Evolutionary conservation across 2,888 invertebrate genomes (phyloP).

Genomic region (Chalcosyrphus nemorum): DNA sequence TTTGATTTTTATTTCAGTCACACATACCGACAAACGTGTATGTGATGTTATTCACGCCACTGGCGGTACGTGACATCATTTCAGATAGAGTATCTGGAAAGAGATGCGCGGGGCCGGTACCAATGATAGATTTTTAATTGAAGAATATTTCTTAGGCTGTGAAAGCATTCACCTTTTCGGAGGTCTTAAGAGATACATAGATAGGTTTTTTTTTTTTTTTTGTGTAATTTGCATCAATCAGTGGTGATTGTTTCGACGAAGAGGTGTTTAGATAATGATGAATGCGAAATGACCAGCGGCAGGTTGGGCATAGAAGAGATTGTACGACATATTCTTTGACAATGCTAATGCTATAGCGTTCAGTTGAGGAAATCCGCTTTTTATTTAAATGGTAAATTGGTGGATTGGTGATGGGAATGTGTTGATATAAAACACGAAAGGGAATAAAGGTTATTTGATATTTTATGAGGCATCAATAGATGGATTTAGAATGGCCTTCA

Average conservation of each 20-base stretch:
- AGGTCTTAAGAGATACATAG: not conserved
- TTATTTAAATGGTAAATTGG: not conserved
- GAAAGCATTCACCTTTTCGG: constrained; percentile 15
- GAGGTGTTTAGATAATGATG: constrained; percentile 18
- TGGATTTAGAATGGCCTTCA: not conserved
- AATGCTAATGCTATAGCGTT: not conserved
- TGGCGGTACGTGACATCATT: constrained; percentile 42
- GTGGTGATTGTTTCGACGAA: constrained; percentile 22
- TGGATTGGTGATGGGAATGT: not conserved
- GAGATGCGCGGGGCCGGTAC: not conserved
- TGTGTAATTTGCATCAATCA: constrained; percentile 50
- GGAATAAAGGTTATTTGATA: not conserved
- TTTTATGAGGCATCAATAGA: no score
- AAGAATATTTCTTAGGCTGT: not conserved
- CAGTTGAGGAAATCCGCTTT: not conserved
- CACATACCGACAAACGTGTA: not conserved
- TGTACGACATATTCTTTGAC: not conserved
- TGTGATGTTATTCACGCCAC: constrained; percentile 16
- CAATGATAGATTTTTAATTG: constrained; percentile 47
- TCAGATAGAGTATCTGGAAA: not conserved
- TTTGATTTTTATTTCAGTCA: constrained; percentile 33
- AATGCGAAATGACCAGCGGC: constrained; percentile 39
- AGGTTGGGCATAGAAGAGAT: not conserved
- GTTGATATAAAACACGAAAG: not conserved
- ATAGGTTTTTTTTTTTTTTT: not conserved